Conservation (phyloP, 2,113 vertebrate species). For the Symphodus melops region DNA sequence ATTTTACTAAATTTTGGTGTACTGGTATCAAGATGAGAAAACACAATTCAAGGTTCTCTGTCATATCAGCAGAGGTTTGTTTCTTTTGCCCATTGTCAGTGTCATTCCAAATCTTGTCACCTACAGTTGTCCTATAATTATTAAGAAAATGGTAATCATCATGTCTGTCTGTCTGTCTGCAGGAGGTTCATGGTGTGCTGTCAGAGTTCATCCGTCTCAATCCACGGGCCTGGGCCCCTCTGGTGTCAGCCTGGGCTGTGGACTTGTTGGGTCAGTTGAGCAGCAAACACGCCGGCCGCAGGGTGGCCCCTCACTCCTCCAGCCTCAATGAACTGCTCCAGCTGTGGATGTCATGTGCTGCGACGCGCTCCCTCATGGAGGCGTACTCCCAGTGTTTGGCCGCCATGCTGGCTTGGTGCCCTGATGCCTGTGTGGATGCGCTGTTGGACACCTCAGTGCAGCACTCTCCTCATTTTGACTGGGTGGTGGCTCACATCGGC, state of each 20-base stretch:
- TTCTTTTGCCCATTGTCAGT: not conserved
- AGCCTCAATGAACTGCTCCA: constrained; percentile 93
- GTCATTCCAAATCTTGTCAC: not conserved
- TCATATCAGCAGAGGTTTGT: not conserved
- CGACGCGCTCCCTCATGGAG: constrained; percentile 92
- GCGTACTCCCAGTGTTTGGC: constrained; percentile 94
- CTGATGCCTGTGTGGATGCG: constrained; percentile 94
- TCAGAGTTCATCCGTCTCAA: constrained; percentile 89
- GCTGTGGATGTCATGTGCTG: constrained; percentile 94
- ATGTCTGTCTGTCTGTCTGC: constrained; percentile 26
- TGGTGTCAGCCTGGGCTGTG: constrained; percentile 92
- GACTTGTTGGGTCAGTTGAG: constrained; percentile 96
- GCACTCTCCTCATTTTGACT: constrained; percentile 96
- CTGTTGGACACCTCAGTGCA: constrained; percentile 94
- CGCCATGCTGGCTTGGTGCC: constrained; percentile 90
- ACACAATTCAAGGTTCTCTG: not conserved
- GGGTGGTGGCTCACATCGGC: constrained; percentile 97
- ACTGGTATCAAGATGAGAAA: too few relatives aligned
- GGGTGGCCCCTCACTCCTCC: constrained; percentile 88
- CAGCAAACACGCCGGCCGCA: constrained; percentile 89
- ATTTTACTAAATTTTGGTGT: too few relatives aligned
- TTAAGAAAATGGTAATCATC: not conserved
- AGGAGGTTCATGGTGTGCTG: constrained; percentile 88
- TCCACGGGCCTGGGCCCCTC: constrained; percentile 91
- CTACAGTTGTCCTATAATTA: too few relatives aligned